Conservation (phyloP, 2,113 vertebrate species). For the Benitochromis conjunctus region DNA sequence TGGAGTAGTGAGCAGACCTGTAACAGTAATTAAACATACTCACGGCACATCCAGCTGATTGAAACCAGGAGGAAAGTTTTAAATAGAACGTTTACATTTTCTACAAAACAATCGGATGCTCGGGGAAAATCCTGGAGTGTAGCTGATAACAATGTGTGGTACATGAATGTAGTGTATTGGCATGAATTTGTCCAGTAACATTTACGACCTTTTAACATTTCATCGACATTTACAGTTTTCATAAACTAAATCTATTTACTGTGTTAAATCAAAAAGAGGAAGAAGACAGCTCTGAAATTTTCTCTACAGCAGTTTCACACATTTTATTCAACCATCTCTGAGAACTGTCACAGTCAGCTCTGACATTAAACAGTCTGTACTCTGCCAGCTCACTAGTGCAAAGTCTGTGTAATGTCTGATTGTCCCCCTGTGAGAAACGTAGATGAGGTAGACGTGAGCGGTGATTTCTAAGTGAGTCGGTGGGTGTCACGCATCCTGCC, state of each 20-base stretch:
- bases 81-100: not conserved
- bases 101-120: not conserved
- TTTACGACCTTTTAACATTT: not conserved
- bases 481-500: not conserved
- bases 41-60: not conserved
- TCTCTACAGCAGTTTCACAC: not conserved
- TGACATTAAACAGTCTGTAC: not conserved
- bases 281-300: accelerated
- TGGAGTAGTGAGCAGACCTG: not conserved
- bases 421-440: not conserved
- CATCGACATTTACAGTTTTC: not conserved
- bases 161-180: not conserved
- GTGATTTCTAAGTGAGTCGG: not conserved
- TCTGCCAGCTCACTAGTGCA: not conserved
- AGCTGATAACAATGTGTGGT: not conserved
- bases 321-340: not conserved
- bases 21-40: not conserved
- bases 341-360: not conserved
- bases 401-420: not conserved
- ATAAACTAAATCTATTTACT: not conserved
- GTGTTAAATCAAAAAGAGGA: not conserved
- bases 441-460: not conserved
- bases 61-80: not conserved
- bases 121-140: not conserved
- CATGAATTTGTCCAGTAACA: not conserved